Percentiles rank a stretch among this genome's conserved stretches.
Evolutionary conservation across 2,113 vertebrate genomes (phyloP).

Genomic region (Vidua chalybeata): DNA sequence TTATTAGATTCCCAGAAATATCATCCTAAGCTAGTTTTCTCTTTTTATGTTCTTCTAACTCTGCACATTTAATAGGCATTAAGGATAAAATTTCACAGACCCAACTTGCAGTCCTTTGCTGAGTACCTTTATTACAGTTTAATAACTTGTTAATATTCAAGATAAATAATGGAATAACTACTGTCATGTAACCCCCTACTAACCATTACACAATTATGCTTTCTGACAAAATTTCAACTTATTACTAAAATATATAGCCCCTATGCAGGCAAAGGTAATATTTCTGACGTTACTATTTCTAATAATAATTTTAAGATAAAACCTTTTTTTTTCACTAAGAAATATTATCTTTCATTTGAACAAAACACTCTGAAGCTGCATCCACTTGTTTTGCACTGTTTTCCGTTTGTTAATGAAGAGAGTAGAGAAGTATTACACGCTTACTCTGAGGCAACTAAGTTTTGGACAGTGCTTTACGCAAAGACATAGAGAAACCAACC

Average conservation of each 20-base stretch:
- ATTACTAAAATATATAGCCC: constrained; percentile 36
- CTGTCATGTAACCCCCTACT: constrained; percentile 13
- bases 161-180: constrained; percentile 63
- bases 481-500: not conserved
- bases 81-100: constrained; percentile 47
- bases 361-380: not conserved
- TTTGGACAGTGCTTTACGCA: not conserved
- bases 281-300: constrained; percentile 13
- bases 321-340: not conserved
- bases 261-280: not conserved
- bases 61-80: constrained; percentile 33
- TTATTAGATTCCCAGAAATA: constrained; percentile 9
- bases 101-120: not conserved
- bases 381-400: not conserved
- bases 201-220: constrained; percentile 52
- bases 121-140: constrained; percentile 45
- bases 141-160: constrained; percentile 68
- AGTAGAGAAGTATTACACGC: accelerated
- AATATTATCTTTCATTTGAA: not conserved
- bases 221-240: constrained; percentile 52
- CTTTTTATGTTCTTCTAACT: constrained; percentile 6
- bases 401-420: not conserved
- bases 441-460: not conserved
- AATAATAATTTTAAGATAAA: constrained; percentile 29
- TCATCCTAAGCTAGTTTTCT: not conserved